Evolutionary conservation across 1,140 invertebrate species (phyloP).

Genomic region (Megalonaias nervosa): DNA sequence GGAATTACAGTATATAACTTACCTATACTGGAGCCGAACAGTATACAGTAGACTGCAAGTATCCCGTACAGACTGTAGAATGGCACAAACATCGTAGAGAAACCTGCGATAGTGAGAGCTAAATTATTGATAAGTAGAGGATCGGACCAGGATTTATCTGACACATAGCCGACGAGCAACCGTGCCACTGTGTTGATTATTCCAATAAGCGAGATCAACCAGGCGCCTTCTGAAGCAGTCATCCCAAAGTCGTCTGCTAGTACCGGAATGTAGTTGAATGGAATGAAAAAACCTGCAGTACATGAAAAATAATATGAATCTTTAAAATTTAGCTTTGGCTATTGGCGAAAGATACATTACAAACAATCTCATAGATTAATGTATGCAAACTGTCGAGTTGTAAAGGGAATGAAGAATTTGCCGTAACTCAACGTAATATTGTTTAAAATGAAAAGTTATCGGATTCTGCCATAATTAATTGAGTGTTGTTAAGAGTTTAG

Average conservation of each 20-base stretch:
- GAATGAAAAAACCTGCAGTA: slow-evolving; percentile 87
- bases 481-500: too few species aligned
- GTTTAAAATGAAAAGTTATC: too few species aligned
- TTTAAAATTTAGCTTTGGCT: background rate
- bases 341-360: background rate
- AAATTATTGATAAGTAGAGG: slow-evolving; percentile 91
- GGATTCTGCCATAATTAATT: too few species aligned
- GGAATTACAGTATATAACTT: slow-evolving; percentile 30
- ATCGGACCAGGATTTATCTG: slow-evolving; percentile 79
- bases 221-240: slow-evolving; percentile 74
- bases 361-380: background rate
- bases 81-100: slow-evolving; percentile 76
- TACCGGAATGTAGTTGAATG: slow-evolving; percentile 82
- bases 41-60: slow-evolving; percentile 86
- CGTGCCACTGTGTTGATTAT: slow-evolving; percentile 79
- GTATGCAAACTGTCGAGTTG: background rate
- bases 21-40: slow-evolving; percentile 97
- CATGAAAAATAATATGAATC: background rate
- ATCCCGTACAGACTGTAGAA: slow-evolving; percentile 83
- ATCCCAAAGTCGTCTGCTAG: slow-evolving; percentile 58
- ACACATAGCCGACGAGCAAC: slow-evolving; percentile 74
- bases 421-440: too few species aligned
- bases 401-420: too few species aligned
- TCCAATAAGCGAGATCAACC: slow-evolving; percentile 87
- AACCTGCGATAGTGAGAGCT: slow-evolving; percentile 85